phyloP scores from a whole-genome alignment of 2,888 invertebrate species.

The Pachydiplax longipennis region DNA sequence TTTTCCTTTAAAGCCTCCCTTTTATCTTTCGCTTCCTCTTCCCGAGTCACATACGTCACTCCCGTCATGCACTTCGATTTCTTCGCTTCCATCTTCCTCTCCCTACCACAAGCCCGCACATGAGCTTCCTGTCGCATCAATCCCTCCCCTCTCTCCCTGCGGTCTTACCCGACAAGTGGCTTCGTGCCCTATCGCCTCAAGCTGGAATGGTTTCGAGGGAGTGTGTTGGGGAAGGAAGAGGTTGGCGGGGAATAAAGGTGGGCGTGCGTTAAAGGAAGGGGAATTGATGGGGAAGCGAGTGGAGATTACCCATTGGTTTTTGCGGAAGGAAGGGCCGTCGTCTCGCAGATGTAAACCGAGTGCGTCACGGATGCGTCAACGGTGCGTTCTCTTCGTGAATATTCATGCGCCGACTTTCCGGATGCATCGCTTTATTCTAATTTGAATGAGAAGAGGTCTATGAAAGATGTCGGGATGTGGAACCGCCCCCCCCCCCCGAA shows the following conservation, averaged over 20 bases:
- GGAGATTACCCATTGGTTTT: not conserved
- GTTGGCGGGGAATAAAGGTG: not conserved
- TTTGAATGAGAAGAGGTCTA: too few relatives aligned
- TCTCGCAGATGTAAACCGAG: not conserved
- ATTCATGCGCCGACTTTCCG: too few relatives aligned
- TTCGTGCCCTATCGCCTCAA: constrained; percentile 30
- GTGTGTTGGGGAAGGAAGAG: not conserved
- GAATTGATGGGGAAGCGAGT: not conserved
- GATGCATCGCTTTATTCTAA: too few relatives aligned
- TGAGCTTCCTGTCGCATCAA: not conserved
- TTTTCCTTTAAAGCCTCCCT: not conserved
- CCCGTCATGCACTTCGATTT: not conserved
- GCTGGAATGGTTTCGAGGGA: not conserved
- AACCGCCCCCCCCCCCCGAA: too few relatives aligned
- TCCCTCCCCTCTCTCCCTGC: not conserved
- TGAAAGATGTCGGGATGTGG: too few relatives aligned
- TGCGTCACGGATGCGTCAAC: not conserved
- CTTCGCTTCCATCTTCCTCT: not conserved
- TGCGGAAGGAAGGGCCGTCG: not conserved
- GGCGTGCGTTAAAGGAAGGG: not conserved
- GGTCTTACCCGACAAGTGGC: not conserved
- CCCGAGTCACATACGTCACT: not conserved
- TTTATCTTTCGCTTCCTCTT: not conserved
- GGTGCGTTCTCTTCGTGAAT: too few relatives aligned
- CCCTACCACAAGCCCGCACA: not conserved